A percentile compares a stretch with the other conserved stretches of the same genome.
phyloP scores from a whole-genome alignment of 2,113 vertebrate genomes.

The Oryzias woworae region DNA sequence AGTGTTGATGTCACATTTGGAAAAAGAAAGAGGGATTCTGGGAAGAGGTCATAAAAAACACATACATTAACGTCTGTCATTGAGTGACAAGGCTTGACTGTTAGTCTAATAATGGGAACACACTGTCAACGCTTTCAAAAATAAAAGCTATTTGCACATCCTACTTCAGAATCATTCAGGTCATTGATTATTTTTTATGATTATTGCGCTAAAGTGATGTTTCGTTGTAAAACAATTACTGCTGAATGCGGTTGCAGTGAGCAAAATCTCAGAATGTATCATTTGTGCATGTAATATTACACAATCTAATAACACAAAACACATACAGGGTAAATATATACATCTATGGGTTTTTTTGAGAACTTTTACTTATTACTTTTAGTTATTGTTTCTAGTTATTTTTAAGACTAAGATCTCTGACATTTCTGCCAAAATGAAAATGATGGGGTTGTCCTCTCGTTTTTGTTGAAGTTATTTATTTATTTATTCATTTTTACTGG shows the following conservation, averaged over 20 bases:
- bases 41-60: conserved; percentile 48
- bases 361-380: too few relatives aligned
- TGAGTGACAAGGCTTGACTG: not conserved
- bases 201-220: not conserved
- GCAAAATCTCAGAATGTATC: too few relatives aligned
- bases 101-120: conserved; percentile 26
- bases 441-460: not conserved
- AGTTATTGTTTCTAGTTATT: too few relatives aligned
- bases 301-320: too few relatives aligned
- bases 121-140: not conserved
- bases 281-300: too few relatives aligned
- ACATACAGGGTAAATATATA: too few relatives aligned
- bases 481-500: not conserved
- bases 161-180: not conserved
- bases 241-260: too few relatives aligned
- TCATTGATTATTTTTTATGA: not conserved
- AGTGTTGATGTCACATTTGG: conserved; percentile 51
- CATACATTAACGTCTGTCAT: conserved; percentile 16
- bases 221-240: not conserved
- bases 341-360: too few relatives aligned
- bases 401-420: too few relatives aligned
- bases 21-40: conserved; percentile 38
- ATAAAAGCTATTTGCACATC: not conserved
- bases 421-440: not conserved
- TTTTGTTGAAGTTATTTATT: not conserved